Evolutionary conservation across 2,888 invertebrate genomes (phyloP).

Genomic region (Coecobrya sp.): DNA sequence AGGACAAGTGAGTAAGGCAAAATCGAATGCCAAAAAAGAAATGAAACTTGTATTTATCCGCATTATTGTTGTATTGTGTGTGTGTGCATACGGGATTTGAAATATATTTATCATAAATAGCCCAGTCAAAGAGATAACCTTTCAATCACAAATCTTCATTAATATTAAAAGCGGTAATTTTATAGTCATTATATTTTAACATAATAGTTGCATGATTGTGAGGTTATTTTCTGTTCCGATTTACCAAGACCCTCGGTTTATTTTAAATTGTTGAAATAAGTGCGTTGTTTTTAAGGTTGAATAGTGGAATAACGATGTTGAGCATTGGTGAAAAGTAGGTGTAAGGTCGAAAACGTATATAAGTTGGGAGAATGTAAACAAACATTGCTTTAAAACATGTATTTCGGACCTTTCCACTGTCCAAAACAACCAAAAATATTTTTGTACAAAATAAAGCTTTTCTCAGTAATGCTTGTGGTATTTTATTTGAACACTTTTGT

Average conservation of each 20-base stretch:
- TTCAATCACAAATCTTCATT: constrained; percentile 60
- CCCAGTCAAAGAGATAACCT: not conserved
- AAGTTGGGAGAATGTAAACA: no score
- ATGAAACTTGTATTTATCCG: no score
- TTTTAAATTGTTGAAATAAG: not conserved
- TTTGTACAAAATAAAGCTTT: not conserved
- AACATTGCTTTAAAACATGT: no score
- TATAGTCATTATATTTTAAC: constrained; percentile 26
- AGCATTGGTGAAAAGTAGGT: not conserved
- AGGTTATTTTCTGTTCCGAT: not conserved
- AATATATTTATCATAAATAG: constrained; percentile 71
- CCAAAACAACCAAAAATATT: not conserved
- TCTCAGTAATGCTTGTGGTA: not conserved
- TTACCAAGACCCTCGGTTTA: not conserved
- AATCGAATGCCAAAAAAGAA: not conserved
- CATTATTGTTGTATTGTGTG: no score
- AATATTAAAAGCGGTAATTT: constrained; percentile 69
- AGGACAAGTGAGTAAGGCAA: not conserved
- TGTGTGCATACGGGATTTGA: no score
- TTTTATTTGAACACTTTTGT: not conserved
- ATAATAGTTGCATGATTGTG: constrained; percentile 41
- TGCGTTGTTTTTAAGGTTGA: not conserved
- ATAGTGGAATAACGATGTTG: not conserved
- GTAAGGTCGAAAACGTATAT: constrained; percentile 7
- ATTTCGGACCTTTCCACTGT: no score